Base-by-base conservation (phyloP, 1,140 invertebrate species). In the Drosophila tani region DNA sequence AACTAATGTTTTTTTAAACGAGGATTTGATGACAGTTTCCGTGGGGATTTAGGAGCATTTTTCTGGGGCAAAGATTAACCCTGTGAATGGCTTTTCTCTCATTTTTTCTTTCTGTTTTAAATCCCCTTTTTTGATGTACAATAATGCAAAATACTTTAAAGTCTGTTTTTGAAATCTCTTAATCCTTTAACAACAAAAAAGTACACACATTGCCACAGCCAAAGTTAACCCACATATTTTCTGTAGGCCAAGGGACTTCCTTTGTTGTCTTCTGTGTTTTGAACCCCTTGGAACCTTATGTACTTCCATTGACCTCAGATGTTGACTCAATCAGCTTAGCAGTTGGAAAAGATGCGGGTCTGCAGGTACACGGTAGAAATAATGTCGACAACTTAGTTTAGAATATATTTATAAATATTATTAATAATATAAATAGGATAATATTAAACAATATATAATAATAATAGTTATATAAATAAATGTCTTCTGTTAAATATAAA, bases 171-270 rank as follows among this genome's bases (percentile, higher is more conserved):
- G 32, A 19, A 73, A 71, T 73, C 69, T 21, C 53, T 71, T 73
- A 59, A 73, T 71, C 69, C 68, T 59, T 50, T 47, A 29, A 73
- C 45, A 32, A 32, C 9, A 71, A 71, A 68, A 60, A n/a, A n/a
- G 17, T 49, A 17, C 41, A 40, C 29, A 38, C 32, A 24, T 11
- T 14, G 65, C 19, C 21, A 45, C 21, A 45, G 50, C n/a, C n/a
- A 59, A 71, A 73, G 70, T 73, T 73, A 73, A 73, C 67, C 70
- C 70, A 73, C 46, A 73, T 56, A 56, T 56, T 73, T 73, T 38
- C 12, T 73, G 46, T 60, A 43, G 67, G 40, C 53, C 55, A 68
- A 38, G 49, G 67, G 21, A 68, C 17, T 17, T 40, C 29, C 27
- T 32, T 56, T 47, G 35, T 49, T 45, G 12, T 35, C 21, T 32